Percentiles rank a stretch among this genome's conserved stretches.
Conservation (phyloP, 1,140 invertebrate genomes). For the Drosophila ohnishii region DNA sequence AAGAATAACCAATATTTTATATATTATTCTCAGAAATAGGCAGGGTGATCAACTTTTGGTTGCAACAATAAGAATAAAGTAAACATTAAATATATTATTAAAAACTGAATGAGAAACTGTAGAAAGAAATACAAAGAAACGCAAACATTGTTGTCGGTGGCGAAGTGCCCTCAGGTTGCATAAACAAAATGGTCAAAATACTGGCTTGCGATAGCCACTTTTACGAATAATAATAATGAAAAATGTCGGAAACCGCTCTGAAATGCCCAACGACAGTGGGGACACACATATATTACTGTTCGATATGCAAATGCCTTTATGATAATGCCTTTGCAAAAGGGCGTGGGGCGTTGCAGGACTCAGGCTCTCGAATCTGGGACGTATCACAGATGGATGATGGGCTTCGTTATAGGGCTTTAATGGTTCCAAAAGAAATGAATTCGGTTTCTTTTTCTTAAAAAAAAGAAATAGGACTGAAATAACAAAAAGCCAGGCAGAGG, state of each 20-base stretch:
- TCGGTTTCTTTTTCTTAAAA: constrained; percentile 1
- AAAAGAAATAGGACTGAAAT: constrained; percentile 14
- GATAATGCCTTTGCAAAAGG: constrained; percentile 34
- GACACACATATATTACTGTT: constrained; percentile 26
- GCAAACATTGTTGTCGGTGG: constrained; percentile 16
- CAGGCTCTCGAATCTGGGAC: neutral
- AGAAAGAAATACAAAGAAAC: constrained; percentile 26
- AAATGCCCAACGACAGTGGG: constrained; percentile 13
- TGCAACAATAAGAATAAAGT: constrained; percentile 3
- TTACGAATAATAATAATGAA: constrained; percentile 16
- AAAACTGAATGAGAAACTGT: constrained; percentile 23
- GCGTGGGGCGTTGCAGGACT: constrained; percentile 2
- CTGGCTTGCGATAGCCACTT: constrained; percentile 1
- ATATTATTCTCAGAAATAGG: neutral
- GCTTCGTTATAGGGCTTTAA: constrained; percentile 13
- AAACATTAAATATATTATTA: constrained; percentile 25
- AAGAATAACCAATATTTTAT: constrained; percentile 6
- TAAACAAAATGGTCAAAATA: constrained; percentile 41
- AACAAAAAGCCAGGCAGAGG: constrained; percentile 19
- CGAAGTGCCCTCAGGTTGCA: constrained; percentile 30
- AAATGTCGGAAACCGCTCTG: constrained; percentile 14
- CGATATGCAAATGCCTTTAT: constrained; percentile 45
- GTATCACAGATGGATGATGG: neutral
- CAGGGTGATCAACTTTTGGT: neutral
- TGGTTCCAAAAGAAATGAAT: constrained; percentile 3